Percentiles rank a stretch among this genome's conserved stretches.
Evolutionary conservation across 2,888 invertebrate genomes (phyloP).

Genomic region (Agapostemon virescens): DNA sequence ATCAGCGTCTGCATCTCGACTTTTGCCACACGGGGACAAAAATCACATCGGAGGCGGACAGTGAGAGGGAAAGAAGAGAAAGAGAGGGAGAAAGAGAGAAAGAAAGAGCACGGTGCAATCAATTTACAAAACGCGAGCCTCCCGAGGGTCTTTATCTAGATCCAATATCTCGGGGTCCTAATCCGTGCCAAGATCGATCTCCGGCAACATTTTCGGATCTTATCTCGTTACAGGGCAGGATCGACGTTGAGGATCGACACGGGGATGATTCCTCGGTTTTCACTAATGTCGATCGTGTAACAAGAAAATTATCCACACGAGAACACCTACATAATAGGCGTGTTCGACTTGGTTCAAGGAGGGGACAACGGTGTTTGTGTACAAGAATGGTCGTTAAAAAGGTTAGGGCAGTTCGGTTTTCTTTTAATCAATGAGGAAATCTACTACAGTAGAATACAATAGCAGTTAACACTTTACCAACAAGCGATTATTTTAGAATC

Average conservation of each 20-base stretch:
- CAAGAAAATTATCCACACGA: conserved; percentile 80
- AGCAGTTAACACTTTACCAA: no score
- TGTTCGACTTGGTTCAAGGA: conserved; percentile 5
- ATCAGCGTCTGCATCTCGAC: conserved; percentile 56
- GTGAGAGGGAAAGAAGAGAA: not conserved
- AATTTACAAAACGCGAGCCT: conserved; percentile 54
- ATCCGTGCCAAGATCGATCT: conserved; percentile 67
- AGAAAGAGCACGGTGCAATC: conserved; percentile 47
- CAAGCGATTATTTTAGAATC: no score
- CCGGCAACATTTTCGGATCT: conserved; percentile 52
- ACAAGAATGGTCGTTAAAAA: conserved; percentile 24
- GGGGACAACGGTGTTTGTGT: not conserved
- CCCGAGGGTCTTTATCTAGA: conserved; percentile 71
- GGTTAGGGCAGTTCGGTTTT: conserved; percentile 58
- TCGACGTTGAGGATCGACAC: conserved; percentile 18
- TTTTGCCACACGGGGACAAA: conserved; percentile 57
- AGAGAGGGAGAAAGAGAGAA: conserved; percentile 7
- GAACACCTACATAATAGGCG: conserved; percentile 64
- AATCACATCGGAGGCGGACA: conserved; percentile 47
- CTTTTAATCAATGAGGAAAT: conserved; percentile 11
- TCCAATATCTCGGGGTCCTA: conserved; percentile 76
- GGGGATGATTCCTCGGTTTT: conserved; percentile 55
- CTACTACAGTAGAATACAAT: no score
- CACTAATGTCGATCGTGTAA: conserved; percentile 77
- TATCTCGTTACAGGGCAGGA: conserved; percentile 33